Percentiles rank a stretch among this genome's conserved stretches.
These are phyloP conservation scores for Pantherophis guttatus DNA, from an alignment of 2,113 vertebrate genomes.

Conservation along the genomic window DNA sequence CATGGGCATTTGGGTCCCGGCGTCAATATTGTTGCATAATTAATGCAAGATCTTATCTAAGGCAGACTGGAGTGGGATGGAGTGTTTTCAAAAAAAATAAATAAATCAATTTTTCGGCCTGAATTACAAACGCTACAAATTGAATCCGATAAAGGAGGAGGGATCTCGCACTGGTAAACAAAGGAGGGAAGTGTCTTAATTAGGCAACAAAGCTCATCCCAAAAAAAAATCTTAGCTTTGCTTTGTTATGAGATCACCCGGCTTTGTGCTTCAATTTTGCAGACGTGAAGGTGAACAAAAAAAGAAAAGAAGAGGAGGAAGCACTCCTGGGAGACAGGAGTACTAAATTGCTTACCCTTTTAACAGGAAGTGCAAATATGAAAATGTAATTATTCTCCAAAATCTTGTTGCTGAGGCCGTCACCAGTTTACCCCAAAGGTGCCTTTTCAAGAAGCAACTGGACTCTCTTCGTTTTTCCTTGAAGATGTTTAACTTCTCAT, in stretches of 20 bases:
- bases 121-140: conserved; percentile 70
- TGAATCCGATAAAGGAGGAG: conserved; percentile 62
- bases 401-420: not conserved
- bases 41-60: conserved; percentile 67
- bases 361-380: not conserved
- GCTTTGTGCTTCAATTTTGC: not conserved
- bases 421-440: not conserved
- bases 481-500: not conserved
- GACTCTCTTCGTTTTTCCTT: not conserved
- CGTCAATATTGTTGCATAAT: conserved; percentile 76
- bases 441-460: not conserved
- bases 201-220: not conserved
- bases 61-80: conserved; percentile 65
- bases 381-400: not conserved
- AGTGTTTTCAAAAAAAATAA: conserved; percentile 69
- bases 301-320: not conserved
- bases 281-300: not conserved
- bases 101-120: conserved; percentile 63
- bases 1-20: conserved; percentile 30
- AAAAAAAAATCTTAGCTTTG: not conserved
- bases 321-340: not conserved
- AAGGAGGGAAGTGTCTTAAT: not conserved
- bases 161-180: not conserved
- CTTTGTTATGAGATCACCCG: not conserved
- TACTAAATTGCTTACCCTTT: not conserved